A percentile compares a stretch with the other conserved stretches of the same genome.
These are phyloP conservation scores for Peromyscus aztecus DNA, from an alignment of 2,797 vertebrate genomes.

Conservation along the genomic window DNA sequence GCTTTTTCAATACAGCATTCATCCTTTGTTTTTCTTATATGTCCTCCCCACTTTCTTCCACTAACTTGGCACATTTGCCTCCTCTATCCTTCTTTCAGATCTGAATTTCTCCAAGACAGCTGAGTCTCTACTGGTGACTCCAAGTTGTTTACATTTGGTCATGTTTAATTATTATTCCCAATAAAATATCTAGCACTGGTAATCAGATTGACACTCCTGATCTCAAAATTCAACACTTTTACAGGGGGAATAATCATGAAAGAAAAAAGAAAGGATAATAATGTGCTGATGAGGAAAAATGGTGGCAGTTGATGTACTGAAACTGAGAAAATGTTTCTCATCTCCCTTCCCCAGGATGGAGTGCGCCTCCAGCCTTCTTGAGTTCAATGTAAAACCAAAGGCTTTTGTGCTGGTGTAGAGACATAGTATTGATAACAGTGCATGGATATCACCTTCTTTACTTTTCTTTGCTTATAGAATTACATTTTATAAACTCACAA, in stretches of 20 bases:
- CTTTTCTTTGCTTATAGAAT: not conserved
- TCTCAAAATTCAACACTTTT: not conserved
- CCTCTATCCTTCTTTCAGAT: not conserved
- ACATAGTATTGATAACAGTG: not conserved
- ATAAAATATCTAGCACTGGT: not conserved
- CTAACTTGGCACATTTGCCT: not conserved
- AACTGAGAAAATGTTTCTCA: not conserved
- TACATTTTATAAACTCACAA: not conserved
- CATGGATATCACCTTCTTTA: not conserved
- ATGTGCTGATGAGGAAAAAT: not conserved
- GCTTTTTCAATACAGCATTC: not conserved
- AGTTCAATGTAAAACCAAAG: not conserved
- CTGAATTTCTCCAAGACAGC: not conserved
- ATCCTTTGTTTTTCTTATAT: not conserved
- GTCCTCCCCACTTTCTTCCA: not conserved
- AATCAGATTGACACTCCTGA: not conserved
- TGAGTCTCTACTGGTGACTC: not conserved
- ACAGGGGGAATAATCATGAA: not conserved
- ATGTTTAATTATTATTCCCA: conserved; percentile 15
- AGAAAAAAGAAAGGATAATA: not conserved
- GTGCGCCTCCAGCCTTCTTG: not conserved
- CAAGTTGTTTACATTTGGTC: not conserved
- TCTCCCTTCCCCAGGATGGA: not conserved
- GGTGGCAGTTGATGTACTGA: not conserved
- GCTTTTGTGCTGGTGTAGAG: not conserved